Conservation (phyloP, 2,888 invertebrate genomes). For the Eulithis prunata region DNA sequence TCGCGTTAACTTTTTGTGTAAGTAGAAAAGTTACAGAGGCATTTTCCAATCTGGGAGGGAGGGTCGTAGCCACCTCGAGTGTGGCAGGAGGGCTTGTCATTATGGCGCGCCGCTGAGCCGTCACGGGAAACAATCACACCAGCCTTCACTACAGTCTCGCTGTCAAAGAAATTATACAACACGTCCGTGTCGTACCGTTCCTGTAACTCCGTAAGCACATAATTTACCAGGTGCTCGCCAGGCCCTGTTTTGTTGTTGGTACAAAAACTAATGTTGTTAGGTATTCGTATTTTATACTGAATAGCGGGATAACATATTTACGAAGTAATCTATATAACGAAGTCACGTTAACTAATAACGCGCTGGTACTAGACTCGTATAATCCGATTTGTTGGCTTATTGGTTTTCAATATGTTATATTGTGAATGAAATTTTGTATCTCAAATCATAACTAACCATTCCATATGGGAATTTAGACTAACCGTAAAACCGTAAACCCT, state of each 20-base stretch:
- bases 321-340: neutral
- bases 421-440: neutral
- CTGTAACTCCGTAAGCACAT: conserved; percentile 24
- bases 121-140: conserved; percentile 59
- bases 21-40: conserved; percentile 74
- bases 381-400: neutral
- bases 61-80: conserved; percentile 48
- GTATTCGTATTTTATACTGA: neutral
- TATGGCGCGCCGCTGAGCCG: conserved; percentile 60
- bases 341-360: neutral
- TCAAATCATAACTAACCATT: neutral
- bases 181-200: conserved; percentile 22
- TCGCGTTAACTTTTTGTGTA: conserved; percentile 75
- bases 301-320: conserved; percentile 1
- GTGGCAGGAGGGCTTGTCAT: conserved; percentile 59
- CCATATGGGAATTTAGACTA: neutral
- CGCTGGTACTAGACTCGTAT: neutral
- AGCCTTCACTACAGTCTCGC: conserved; percentile 31
- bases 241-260: conserved; percentile 7
- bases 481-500: neutral
- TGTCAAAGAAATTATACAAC: conserved; percentile 30
- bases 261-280: neutral
- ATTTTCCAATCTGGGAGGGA: conserved; percentile 73
- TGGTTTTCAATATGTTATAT: neutral
- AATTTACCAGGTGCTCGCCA: conserved; percentile 17